Conservation (phyloP, 1,140 invertebrate species). For the Drosophila grimshawi region DNA sequence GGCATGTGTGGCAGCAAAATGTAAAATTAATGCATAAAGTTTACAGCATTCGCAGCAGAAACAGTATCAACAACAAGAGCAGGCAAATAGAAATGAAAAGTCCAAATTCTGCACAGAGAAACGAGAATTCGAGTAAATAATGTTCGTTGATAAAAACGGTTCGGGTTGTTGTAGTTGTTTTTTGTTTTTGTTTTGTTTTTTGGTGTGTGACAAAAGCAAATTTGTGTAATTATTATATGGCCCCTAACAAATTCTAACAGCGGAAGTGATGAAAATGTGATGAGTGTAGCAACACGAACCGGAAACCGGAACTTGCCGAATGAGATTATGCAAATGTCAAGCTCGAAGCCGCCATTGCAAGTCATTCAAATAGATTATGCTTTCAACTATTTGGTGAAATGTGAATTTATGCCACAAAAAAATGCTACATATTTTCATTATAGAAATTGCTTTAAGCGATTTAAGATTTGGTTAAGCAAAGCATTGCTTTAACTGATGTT, state of each 20-base stretch:
- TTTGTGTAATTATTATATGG: constrained; percentile 56
- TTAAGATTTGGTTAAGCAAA: not conserved
- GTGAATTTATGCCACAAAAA: too few relatives aligned
- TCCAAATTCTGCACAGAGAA: constrained; percentile 36
- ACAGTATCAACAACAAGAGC: constrained; percentile 48
- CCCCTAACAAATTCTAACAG: not conserved
- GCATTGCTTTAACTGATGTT: not conserved
- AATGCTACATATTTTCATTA: too few relatives aligned
- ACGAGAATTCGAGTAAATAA: constrained; percentile 73
- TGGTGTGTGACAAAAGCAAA: constrained; percentile 23
- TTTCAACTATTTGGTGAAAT: not conserved
- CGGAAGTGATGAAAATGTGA: constrained; percentile 69
- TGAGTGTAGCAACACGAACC: constrained; percentile 20
- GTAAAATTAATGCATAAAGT: constrained; percentile 83
- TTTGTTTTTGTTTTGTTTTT: constrained; percentile 25
- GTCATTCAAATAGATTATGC: not conserved
- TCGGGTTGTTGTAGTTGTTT: constrained; percentile 37
- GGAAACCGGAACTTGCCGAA: constrained; percentile 38
- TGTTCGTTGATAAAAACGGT: constrained; percentile 69
- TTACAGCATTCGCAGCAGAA: constrained; percentile 65
- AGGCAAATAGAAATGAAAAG: constrained; percentile 48
- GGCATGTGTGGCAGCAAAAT: constrained; percentile 59
- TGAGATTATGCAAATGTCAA: constrained; percentile 43
- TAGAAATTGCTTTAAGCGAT: not conserved
- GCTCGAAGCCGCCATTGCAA: not conserved